These are phyloP conservation scores for Tauraco hartlaubi DNA, from an alignment of 2,797 vertebrate species.

Conservation along the genomic window DNA sequence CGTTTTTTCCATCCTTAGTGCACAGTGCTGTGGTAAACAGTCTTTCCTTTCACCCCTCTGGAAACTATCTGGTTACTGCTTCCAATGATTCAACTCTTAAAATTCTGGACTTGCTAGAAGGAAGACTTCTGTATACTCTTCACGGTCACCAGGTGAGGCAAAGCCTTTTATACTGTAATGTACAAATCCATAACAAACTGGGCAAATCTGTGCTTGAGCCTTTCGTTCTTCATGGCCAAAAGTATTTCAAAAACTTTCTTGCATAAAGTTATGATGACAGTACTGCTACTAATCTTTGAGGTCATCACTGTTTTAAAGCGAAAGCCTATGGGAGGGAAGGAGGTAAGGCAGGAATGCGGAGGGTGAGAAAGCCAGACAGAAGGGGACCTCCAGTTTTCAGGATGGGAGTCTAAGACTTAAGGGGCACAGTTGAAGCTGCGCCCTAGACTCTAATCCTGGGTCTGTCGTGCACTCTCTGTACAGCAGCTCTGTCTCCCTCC, in stretches of 20 bases:
- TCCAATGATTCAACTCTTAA: conserved; percentile 96
- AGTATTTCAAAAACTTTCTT: neutral
- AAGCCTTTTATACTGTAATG: neutral
- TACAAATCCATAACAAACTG: neutral
- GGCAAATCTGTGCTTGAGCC: neutral
- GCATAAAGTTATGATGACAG: neutral
- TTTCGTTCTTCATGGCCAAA: neutral
- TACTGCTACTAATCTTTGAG: neutral
- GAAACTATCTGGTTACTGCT: conserved; percentile 93
- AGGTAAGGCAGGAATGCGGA: neutral
- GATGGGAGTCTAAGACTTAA: neutral
- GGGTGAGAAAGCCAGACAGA: neutral
- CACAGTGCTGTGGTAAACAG: conserved; percentile 91
- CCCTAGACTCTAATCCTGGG: neutral
- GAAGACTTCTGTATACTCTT: conserved; percentile 93
- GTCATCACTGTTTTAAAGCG: neutral
- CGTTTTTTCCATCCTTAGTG: conserved; percentile 77
- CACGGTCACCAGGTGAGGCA: conserved; percentile 94
- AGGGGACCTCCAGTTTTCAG: neutral
- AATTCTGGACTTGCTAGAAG: conserved; percentile 94
- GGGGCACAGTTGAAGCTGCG: neutral
- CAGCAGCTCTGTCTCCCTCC: neutral
- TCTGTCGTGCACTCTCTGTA: neutral
- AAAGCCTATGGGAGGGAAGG: neutral
- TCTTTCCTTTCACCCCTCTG: conserved; percentile 92